Evolutionary conservation across 2,797 vertebrate genomes (phyloP).

Genomic region (Clarias laeviceps): DNA sequence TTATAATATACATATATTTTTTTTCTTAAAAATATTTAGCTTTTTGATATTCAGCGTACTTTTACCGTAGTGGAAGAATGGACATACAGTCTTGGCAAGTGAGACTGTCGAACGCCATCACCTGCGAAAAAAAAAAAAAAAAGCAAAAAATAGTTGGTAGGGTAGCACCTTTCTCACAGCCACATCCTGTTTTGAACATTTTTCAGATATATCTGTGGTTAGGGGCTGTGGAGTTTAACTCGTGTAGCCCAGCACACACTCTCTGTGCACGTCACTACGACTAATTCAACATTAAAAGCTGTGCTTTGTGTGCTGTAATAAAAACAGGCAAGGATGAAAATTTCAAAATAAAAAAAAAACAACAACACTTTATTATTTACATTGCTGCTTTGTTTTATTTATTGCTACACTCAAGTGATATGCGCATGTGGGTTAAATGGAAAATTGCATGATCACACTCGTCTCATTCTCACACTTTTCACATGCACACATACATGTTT

Average conservation of each 20-base stretch:
- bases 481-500: background rate
- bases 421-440: constrained; percentile 14
- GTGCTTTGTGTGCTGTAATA: background rate
- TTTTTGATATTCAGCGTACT: background rate
- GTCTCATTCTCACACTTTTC: background rate
- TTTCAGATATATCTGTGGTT: constrained; percentile 48
- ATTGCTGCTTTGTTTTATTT: constrained; percentile 4
- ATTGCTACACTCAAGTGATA: background rate
- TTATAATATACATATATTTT: background rate
- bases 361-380: background rate
- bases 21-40: background rate
- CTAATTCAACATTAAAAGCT: background rate
- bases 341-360: background rate
- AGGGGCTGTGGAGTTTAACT: constrained; percentile 51
- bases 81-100: background rate
- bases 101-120: constrained; percentile 11
- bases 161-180: constrained; percentile 57
- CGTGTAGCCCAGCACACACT: constrained; percentile 1
- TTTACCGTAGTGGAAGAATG: background rate
- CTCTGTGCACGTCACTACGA: background rate
- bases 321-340: background rate
- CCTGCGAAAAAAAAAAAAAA: constrained; percentile 37
- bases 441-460: background rate
- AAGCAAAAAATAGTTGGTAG: constrained; percentile 61
- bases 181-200: constrained; percentile 79